These are phyloP conservation scores for Bombus huntii DNA, from an alignment of 1,140 invertebrate species.

Conservation along the genomic window DNA sequence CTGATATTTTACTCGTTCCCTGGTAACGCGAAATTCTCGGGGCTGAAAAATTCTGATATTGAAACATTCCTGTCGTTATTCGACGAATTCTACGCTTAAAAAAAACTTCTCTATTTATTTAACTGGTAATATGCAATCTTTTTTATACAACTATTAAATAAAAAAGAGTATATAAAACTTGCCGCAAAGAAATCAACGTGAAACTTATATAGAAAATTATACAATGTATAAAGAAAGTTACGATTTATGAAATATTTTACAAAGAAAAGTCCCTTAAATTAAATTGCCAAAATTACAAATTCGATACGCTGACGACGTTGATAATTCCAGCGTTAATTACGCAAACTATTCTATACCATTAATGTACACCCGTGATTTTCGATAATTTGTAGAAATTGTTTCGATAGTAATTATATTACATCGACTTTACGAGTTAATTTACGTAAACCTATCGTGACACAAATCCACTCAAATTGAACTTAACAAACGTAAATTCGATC, in stretches of 20 bases:
- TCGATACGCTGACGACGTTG: no score
- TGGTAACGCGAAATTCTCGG: background rate
- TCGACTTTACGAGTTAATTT: background rate
- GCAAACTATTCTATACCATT: background rate
- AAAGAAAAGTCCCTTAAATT: accelerated
- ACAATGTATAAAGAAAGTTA: background rate
- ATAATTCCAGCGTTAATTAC: background rate
- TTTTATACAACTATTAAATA: background rate
- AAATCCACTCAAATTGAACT: background rate
- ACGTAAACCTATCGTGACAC: background rate
- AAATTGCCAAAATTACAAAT: background rate
- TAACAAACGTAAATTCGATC: background rate
- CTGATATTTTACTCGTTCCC: background rate
- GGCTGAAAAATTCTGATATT: background rate
- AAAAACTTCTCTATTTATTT: background rate
- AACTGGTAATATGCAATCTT: background rate
- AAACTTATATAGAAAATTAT: background rate
- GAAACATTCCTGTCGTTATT: background rate
- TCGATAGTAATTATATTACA: background rate
- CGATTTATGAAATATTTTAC: background rate
- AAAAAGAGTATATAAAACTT: background rate
- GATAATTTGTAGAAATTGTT: background rate
- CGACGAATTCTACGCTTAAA: background rate
- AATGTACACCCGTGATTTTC: background rate
- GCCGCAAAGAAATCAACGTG: background rate